phyloP scores from a whole-genome alignment of 30 jellyfish, hydroid and myxozoan genomes.

The Hydra vulgaris region DNA sequence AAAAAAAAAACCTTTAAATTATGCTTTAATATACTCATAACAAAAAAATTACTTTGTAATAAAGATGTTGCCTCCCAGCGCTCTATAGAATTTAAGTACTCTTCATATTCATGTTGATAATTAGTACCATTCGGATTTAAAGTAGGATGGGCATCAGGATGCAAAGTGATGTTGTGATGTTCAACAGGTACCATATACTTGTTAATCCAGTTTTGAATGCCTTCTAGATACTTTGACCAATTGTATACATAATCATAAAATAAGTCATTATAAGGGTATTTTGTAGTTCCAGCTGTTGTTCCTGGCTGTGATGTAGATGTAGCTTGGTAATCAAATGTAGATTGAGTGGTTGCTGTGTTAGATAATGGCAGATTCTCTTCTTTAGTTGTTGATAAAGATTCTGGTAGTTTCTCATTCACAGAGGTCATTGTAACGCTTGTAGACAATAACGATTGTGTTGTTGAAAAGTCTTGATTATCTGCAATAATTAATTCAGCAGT shows the following conservation, averaged over 20 bases:
- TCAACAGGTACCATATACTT: constrained; percentile 35
- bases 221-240: constrained; percentile 17
- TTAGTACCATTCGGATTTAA: constrained; percentile 7
- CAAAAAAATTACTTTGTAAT: background rate
- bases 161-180: constrained; percentile 27
- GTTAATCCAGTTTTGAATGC: constrained; percentile 24
- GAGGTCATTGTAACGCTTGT: background rate
- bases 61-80: constrained; percentile 11
- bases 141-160: constrained; percentile 27
- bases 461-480: background rate
- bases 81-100: constrained; percentile 5
- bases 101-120: constrained; percentile 18
- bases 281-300: constrained; percentile 7
- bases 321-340: background rate
- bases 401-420: background rate
- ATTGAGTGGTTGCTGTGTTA: too few species aligned
- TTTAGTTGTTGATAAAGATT: background rate
- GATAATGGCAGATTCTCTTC: too few species aligned
- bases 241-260: constrained; percentile 6
- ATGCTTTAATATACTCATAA: too few species aligned
- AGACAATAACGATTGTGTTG: background rate
- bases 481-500: background rate
- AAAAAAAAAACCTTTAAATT: too few species aligned
- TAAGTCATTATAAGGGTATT: constrained; percentile 19
- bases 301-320: background rate